Evolutionary conservation across 2,113 vertebrate species (phyloP), one percentile per base, ranked within the genome.

Genomic region (Dasyurus viverrinus): DNA sequence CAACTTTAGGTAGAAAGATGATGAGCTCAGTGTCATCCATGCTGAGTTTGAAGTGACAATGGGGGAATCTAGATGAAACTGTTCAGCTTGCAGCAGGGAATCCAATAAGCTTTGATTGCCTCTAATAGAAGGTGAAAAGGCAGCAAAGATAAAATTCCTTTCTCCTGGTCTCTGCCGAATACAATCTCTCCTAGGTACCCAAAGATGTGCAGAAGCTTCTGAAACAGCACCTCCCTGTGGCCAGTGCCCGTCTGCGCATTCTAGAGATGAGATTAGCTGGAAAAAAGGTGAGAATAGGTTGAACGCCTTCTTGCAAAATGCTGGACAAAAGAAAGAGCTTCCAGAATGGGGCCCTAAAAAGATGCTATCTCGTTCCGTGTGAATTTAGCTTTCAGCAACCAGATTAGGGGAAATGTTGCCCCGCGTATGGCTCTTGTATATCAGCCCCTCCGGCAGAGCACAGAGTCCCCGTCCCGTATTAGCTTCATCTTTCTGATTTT

Each of bases 241-340:
- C 90, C 26, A 2, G 60, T 0, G 2, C 0, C 1, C 53, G 0
- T 84, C 57, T 50, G 6, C 24, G 46, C 36, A 54, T 26, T 48
- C 22, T 2, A 7, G n/a, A 0, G 9, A 53, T 36, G 1, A 0
- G 23, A 27, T 0, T 1, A 8, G 10, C 14, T 16, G 48, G 53
- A 50, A 9, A 0, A 23, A 16, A 16, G 24, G 19, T n/a, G 23
- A 8, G 8, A 23, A 36, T 0, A 2, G 47, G 8, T 42, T 2
- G 53, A 68, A n/a, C 16, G 27, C 57, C 27, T 60, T 55, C 53
- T 24, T n/a, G 11, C n/a, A 90, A n/a, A 30, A 0, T 53, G 91
- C 47, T 57, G 8, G 23, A 68, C 27, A 53, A 47, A 47, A n/a
- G n/a, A 47, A 96, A 90, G 7, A 57, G 47, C 9, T 68, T 68